phyloP scores from a whole-genome alignment of 1,140 invertebrate genomes.

The Bursaphelenchus mucronatus region DNA sequence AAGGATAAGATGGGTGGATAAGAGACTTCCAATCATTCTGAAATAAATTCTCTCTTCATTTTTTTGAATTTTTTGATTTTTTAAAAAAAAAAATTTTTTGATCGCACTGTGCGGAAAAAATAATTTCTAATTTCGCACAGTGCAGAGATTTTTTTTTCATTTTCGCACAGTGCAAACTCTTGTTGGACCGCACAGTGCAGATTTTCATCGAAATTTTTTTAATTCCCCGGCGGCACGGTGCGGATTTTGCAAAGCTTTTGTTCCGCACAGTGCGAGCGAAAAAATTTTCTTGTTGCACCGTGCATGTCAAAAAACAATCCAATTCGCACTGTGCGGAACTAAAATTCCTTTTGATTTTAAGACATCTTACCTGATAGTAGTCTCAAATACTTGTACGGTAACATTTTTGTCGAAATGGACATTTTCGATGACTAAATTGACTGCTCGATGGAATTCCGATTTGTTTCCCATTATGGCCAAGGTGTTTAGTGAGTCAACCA shows the following conservation, averaged over 20 bases:
- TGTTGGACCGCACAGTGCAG: too few relatives aligned
- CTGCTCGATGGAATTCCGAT: constrained; percentile 68
- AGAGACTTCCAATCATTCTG: constrained; percentile 68
- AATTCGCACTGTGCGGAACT: background rate
- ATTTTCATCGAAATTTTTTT: too few relatives aligned
- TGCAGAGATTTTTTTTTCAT: too few relatives aligned
- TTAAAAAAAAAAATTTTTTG: too few relatives aligned
- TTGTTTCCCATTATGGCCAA: constrained; percentile 66
- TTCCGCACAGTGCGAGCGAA: too few relatives aligned
- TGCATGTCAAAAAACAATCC: background rate
- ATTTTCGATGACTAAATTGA: constrained; percentile 67
- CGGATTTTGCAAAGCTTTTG: too few relatives aligned
- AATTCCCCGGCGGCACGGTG: too few relatives aligned
- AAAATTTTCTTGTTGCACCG: too few relatives aligned
- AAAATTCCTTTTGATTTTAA: background rate
- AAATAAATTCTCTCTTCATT: background rate
- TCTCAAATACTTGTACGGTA: constrained; percentile 72
- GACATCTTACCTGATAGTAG: constrained; percentile 67
- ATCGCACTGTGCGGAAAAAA: too few relatives aligned
- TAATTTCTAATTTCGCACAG: too few relatives aligned
- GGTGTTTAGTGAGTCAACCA: constrained; percentile 66
- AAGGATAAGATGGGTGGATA: constrained; percentile 71
- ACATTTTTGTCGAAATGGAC: constrained; percentile 69
- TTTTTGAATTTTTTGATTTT: constrained; percentile 9
- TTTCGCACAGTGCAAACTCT: too few relatives aligned